Evolutionary conservation across 2,888 invertebrate species (phyloP), one percentile per base, ranked within the genome.

Genomic region (Chirona hameri): DNA sequence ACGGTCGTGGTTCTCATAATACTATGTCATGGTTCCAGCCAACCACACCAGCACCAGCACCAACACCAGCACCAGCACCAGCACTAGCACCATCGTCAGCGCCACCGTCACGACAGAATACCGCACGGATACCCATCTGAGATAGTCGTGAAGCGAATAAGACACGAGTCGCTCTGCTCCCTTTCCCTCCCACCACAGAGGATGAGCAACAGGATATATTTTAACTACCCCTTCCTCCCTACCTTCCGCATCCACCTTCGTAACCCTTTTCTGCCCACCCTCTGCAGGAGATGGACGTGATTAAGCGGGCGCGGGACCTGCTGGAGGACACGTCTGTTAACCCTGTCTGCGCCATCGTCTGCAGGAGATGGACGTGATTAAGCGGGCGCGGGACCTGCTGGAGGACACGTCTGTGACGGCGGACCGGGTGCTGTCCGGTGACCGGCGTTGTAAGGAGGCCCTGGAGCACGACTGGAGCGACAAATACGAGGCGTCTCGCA

Each of bases 391-490:
- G 3, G 72, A 72, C 72, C 31, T 72, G 31, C 29, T 72, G 72
- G 72, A 72, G 72, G 72, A 72, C 72, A 72, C 72, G 72, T 31
- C 31, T 3, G 72, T 72, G 31, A 72, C 72, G 18, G 72, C 72
- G 18, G 72, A 72, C 31, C 72, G 72, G 31, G 72, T 72, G 72
- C 72, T 72, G 72, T 31, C 72, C 31, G 72, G 14, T 15, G 72
- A 72, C 72, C 72, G 72, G 29, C 72, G 72, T 18, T 0, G 10
- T 12, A 72, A 72, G 72, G 72, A 72, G 5, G 72, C 72, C 5
- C 72, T 72, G 15, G 72, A 72, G 31, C 72, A 72, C 18, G 72
- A 72, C 72, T 72, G 72, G 72, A 72, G 72, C 72, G 72, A 72
- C 72, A 72, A 72, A 29, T 72, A 72, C 72, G 31, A 72, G 72